phyloP scores from a whole-genome alignment of 2,888 invertebrate genomes.

The Acleris sparsana region DNA sequence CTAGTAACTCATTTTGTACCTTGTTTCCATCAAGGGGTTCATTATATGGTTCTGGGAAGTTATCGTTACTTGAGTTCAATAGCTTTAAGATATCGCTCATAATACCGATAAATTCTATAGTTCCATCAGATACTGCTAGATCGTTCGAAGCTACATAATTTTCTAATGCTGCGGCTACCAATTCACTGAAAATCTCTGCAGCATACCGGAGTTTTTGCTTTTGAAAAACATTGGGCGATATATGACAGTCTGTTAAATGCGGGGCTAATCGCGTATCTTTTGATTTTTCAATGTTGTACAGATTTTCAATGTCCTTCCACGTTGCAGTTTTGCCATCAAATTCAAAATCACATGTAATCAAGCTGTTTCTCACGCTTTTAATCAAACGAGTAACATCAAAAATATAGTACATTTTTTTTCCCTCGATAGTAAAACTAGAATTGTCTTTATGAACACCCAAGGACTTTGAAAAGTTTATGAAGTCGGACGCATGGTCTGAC shows the following conservation, averaged over 20 bases:
- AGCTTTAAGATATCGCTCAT: constrained; percentile 8
- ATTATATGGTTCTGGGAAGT: neutral
- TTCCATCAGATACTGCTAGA: constrained; percentile 7
- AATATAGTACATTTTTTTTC: constrained; percentile 20
- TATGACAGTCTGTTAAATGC: constrained; percentile 15
- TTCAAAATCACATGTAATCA: constrained; percentile 7
- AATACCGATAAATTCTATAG: constrained; percentile 10
- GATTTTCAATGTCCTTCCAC: constrained; percentile 5
- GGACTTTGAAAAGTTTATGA: constrained; percentile 7
- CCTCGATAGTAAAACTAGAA: constrained; percentile 3
- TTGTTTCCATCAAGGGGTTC: constrained; percentile 1
- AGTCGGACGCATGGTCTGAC: constrained; percentile 7
- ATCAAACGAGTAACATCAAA: constrained; percentile 21
- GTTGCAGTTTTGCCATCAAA: constrained; percentile 10
- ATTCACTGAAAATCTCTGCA: neutral
- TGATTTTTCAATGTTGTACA: constrained; percentile 13
- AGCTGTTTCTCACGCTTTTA: constrained; percentile 15
- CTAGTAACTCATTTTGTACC: constrained; percentile 6
- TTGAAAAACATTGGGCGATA: constrained; percentile 8
- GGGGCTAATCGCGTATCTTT: constrained; percentile 7
- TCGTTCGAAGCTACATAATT: neutral
- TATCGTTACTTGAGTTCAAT: constrained; percentile 3
- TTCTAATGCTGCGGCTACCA: constrained; percentile 8
- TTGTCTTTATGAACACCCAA: constrained; percentile 7
- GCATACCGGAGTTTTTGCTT: constrained; percentile 16